Percentiles rank a stretch among this genome's conserved stretches.
Evolutionary conservation across 2,113 vertebrate species (phyloP).

Genomic region (Pachyramphus minor): DNA sequence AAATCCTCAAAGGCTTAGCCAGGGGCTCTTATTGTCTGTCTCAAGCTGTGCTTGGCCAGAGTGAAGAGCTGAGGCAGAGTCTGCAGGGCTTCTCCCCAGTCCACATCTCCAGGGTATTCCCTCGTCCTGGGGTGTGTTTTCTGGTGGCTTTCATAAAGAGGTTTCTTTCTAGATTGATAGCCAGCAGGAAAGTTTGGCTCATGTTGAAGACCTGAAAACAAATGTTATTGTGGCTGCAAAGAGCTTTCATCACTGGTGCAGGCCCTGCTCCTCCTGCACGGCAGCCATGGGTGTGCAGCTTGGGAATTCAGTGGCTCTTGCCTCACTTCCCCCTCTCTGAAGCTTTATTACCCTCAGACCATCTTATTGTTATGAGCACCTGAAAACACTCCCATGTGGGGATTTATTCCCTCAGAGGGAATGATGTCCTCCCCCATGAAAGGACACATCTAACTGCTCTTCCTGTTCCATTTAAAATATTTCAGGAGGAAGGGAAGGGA

Average conservation of each 20-base stretch:
- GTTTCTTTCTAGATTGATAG: background rate
- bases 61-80: background rate
- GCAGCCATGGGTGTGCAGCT: background rate
- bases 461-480: constrained; percentile 16
- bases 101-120: background rate
- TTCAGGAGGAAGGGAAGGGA: background rate
- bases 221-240: background rate
- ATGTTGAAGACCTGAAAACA: background rate
- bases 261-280: background rate
- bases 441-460: background rate
- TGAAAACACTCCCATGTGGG: background rate
- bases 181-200: background rate
- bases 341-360: background rate
- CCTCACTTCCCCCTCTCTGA: background rate
- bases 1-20: background rate
- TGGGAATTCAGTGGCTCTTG: background rate
- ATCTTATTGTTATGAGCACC: background rate
- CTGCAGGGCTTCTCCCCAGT: background rate
- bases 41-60: background rate
- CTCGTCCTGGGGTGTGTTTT: background rate
- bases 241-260: background rate
- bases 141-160: background rate
- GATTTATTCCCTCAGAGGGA: background rate
- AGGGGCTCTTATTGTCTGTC: background rate
- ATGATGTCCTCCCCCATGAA: background rate